A percentile compares a stretch with the other conserved stretches of the same genome.
These are phyloP conservation scores for Porites lutea DNA, from an alignment of 64 coral and sea anemone genomes.

Conservation along the genomic window DNA sequence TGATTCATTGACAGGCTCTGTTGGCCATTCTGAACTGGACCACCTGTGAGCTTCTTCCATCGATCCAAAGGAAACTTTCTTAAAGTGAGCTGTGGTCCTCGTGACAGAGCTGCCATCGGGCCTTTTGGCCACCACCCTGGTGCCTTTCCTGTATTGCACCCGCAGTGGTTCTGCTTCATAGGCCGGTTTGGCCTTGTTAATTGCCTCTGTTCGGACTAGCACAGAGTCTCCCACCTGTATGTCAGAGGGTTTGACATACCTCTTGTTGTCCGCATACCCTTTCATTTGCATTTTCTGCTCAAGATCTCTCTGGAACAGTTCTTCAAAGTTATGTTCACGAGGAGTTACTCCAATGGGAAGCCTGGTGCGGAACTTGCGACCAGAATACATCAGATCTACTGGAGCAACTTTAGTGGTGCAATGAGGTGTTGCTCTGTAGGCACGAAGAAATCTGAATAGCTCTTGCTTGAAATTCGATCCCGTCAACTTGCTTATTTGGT, in stretches of 20 bases:
- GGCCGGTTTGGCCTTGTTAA: slow-evolving; percentile 23
- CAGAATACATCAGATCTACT: slow-evolving; percentile 1
- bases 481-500: slow-evolving; percentile 4
- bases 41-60: slow-evolving; percentile 9
- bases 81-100: slow-evolving; percentile 61
- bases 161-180: slow-evolving; percentile 9
- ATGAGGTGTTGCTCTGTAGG: slow-evolving; percentile 17
- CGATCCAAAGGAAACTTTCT: slow-evolving; percentile 29
- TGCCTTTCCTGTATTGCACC: slow-evolving; percentile 53
- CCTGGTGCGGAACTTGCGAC: slow-evolving; percentile 45
- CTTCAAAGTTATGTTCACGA: slow-evolving; percentile 45
- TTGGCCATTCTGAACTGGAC: slow-evolving; percentile 17
- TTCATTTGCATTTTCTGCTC: slow-evolving; percentile 58
- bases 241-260: slow-evolving; percentile 40
- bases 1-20: slow-evolving; percentile 3
- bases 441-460: slow-evolving; percentile 23
- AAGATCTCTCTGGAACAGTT: slow-evolving; percentile 41
- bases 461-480: neutral
- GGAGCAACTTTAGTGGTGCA: slow-evolving; percentile 9
- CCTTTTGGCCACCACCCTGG: slow-evolving; percentile 47
- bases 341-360: neutral
- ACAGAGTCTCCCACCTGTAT: slow-evolving; percentile 52
- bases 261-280: slow-evolving; percentile 26
- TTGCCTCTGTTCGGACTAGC: slow-evolving; percentile 28
- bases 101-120: slow-evolving; percentile 34